Evolutionary conservation across 2,888 invertebrate species (phyloP).

Genomic region (Lucinisca nassula): DNA sequence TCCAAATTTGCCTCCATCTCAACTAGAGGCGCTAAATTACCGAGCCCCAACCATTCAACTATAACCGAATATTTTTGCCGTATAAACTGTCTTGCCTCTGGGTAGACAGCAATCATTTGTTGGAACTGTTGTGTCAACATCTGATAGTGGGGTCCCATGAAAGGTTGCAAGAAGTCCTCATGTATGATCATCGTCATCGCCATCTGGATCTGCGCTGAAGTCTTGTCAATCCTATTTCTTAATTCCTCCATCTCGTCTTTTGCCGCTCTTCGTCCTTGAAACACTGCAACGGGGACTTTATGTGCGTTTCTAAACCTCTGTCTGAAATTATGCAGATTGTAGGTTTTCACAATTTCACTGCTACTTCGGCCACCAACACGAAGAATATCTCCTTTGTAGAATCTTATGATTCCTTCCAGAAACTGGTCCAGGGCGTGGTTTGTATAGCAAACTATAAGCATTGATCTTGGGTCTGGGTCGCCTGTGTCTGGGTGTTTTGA

Average conservation of each 20-base stretch:
- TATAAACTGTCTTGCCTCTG: slow-evolving; percentile 35
- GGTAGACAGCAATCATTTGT: slow-evolving; percentile 43
- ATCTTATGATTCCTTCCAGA: slow-evolving; percentile 85
- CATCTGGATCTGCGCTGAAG: slow-evolving; percentile 69
- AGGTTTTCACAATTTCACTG: slow-evolving; percentile 76
- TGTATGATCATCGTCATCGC: slow-evolving; percentile 77
- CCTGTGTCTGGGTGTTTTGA: slow-evolving; percentile 67
- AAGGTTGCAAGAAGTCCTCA: slow-evolving; percentile 72
- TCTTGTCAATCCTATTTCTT: slow-evolving; percentile 68
- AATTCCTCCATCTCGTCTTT: slow-evolving; percentile 69
- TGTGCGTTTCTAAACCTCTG: slow-evolving; percentile 54
- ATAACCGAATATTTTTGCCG: slow-evolving; percentile 58
- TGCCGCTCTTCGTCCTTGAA: slow-evolving; percentile 52
- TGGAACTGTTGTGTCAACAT: slow-evolving; percentile 48
- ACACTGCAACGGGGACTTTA: slow-evolving; percentile 56
- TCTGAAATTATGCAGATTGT: slow-evolving; percentile 61
- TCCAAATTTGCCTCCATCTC: slow-evolving; percentile 51
- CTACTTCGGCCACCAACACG: slow-evolving; percentile 85
- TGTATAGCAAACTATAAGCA: slow-evolving; percentile 87
- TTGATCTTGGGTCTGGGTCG: slow-evolving; percentile 79
- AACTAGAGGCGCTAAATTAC: slow-evolving; percentile 57
- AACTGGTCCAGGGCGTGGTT: slow-evolving; percentile 88
- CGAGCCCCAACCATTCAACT: slow-evolving; percentile 76
- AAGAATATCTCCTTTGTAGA: slow-evolving; percentile 78
- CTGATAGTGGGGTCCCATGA: slow-evolving; percentile 44